phyloP scores from a whole-genome alignment of 2,888 invertebrate genomes.

The Ormia ochracea region DNA sequence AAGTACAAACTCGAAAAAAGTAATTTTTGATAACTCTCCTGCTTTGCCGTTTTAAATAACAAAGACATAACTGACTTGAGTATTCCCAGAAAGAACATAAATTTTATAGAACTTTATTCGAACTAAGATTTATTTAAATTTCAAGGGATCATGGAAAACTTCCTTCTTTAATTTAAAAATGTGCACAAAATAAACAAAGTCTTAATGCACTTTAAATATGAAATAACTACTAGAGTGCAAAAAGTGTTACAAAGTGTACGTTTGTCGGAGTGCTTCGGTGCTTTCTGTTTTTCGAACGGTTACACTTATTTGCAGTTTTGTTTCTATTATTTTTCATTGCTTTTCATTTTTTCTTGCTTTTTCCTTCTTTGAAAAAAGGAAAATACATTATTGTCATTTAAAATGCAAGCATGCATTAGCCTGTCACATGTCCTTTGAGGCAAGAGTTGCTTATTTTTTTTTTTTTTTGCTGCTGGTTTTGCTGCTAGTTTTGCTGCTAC shows the following conservation, averaged over 20 bases:
- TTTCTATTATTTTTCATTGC: slow-evolving; percentile 24
- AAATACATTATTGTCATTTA: slow-evolving; percentile 75
- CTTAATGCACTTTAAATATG: slow-evolving; percentile 49
- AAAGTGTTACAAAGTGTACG: not conserved
- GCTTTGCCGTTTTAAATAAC: slow-evolving; percentile 3
- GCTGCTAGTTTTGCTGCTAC: slow-evolving; percentile 31
- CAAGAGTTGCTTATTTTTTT: slow-evolving; percentile 53
- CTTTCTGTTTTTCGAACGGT: slow-evolving; percentile 26
- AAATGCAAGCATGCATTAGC: slow-evolving; percentile 76
- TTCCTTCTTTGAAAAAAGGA: slow-evolving; percentile 67
- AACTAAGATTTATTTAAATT: slow-evolving; percentile 44
- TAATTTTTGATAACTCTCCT: not conserved
- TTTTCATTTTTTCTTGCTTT: slow-evolving; percentile 19
- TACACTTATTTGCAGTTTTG: slow-evolving; percentile 36
- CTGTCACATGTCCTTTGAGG: slow-evolving; percentile 76
- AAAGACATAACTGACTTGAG: slow-evolving; percentile 33
- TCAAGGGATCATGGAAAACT: slow-evolving; percentile 33
- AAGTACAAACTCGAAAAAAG: no score
- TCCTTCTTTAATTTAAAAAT: slow-evolving; percentile 39
- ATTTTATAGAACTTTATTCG: slow-evolving; percentile 30
- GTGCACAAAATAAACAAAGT: slow-evolving; percentile 9
- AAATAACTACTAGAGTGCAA: slow-evolving; percentile 32
- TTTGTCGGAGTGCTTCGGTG: not conserved
- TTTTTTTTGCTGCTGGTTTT: slow-evolving; percentile 1
- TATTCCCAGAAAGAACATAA: slow-evolving; percentile 30